phyloP scores from a whole-genome alignment of 2,797 vertebrate species.

The Anguilla megastoma region DNA sequence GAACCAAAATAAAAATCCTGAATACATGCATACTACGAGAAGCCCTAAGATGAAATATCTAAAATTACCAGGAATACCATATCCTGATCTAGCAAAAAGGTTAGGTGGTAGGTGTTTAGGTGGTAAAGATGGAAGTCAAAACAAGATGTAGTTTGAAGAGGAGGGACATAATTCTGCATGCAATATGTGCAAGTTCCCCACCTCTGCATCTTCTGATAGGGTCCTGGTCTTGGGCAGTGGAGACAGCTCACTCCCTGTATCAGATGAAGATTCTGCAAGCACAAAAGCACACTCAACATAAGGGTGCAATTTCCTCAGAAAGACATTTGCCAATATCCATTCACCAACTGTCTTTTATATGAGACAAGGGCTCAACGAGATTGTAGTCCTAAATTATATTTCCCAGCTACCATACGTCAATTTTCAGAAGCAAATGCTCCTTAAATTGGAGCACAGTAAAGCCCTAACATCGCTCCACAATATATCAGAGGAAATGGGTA shows the following conservation, averaged over 20 bases:
- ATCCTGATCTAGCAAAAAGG: not conserved
- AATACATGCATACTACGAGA: too few species aligned
- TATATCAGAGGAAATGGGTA: not conserved
- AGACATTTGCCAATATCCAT: not conserved
- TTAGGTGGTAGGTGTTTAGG: not conserved
- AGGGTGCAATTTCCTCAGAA: not conserved
- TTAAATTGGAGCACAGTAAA: too few species aligned
- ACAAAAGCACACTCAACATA: not conserved
- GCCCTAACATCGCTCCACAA: not conserved
- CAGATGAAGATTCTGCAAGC: conserved; percentile 53
- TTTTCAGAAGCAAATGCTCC: too few species aligned
- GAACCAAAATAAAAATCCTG: not conserved
- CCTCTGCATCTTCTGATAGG: not conserved
- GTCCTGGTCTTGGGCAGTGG: conserved; percentile 34
- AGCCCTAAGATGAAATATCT: not conserved
- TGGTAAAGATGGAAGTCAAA: too few species aligned
- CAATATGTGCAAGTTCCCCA: not conserved
- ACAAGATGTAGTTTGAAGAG: not conserved
- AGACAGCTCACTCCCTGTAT: conserved; percentile 16
- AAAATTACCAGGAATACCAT: not conserved
- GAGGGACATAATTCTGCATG: not conserved
- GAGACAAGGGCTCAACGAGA: not conserved
- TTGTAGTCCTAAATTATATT: not conserved
- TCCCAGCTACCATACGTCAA: not conserved
- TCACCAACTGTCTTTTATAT: not conserved